These are phyloP conservation scores for Tuta absoluta DNA, from an alignment of 2,888 invertebrate genomes.

Conservation along the genomic window DNA sequence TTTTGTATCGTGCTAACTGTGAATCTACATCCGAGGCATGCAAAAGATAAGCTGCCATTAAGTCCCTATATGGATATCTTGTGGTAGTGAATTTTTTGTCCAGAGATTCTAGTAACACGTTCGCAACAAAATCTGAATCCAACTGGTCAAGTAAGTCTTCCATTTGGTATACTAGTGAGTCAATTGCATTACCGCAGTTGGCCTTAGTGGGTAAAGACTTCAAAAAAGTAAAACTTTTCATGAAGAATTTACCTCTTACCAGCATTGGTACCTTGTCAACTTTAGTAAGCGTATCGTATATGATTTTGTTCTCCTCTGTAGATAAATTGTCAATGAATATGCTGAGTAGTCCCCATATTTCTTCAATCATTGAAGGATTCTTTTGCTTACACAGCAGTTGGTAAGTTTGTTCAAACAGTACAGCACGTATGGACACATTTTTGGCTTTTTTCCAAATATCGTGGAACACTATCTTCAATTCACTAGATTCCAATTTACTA, in stretches of 20 bases:
- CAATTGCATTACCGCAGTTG: constrained; percentile 21
- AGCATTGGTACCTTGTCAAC: constrained; percentile 39
- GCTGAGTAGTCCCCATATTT: constrained; percentile 50
- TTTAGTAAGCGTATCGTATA: constrained; percentile 46
- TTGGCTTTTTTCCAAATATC: constrained; percentile 52
- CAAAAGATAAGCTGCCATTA: constrained; percentile 48
- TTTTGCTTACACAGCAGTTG: constrained; percentile 46
- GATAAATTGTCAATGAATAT: constrained; percentile 52
- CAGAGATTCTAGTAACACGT: constrained; percentile 49
- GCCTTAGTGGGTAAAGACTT: constrained; percentile 42
- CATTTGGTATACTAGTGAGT: constrained; percentile 21
- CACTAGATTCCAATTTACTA: constrained; percentile 44
- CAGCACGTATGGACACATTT: constrained; percentile 49
- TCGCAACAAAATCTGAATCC: constrained; percentile 47
- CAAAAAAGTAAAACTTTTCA: constrained; percentile 50
- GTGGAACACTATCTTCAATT: constrained; percentile 45
- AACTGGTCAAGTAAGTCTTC: constrained; percentile 60
- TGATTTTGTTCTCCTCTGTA: constrained; percentile 48
- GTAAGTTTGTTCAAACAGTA: constrained; percentile 49
- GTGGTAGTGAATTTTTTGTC: constrained; percentile 41
- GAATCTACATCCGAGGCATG: constrained; percentile 45
- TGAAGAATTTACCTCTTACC: constrained; percentile 45
- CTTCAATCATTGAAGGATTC: constrained; percentile 37
- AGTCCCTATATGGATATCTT: constrained; percentile 43
- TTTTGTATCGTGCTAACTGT: constrained; percentile 51